Percentiles rank a stretch among this genome's conserved stretches.
Conservation (phyloP, 2,797 vertebrate genomes). For the Agapornis canus region DNA sequence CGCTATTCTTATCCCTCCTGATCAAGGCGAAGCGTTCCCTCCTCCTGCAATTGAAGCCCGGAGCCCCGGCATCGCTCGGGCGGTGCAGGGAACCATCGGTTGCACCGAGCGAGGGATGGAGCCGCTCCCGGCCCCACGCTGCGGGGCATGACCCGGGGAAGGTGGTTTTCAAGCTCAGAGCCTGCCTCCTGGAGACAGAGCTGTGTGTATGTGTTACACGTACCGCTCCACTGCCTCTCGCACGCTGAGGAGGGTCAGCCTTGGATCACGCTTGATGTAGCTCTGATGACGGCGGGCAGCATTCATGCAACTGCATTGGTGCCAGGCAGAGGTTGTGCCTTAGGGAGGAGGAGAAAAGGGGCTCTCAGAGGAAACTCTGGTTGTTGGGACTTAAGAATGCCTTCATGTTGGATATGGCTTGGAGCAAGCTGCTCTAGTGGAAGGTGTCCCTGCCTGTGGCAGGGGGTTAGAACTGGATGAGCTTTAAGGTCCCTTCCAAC, state of each 20-base stretch:
- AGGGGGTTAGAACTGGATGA: neutral
- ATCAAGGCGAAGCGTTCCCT: conserved; percentile 44
- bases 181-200: fast-evolving
- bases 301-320: fast-evolving
- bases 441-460: neutral
- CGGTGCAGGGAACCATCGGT: neutral
- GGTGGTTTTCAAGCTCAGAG: neutral
- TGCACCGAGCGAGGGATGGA: neutral
- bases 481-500: neutral
- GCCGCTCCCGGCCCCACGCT: neutral
- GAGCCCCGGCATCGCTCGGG: neutral
- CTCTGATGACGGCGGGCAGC: fast-evolving
- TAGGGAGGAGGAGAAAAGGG: neutral
- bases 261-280: neutral
- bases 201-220: fast-evolving
- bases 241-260: neutral
- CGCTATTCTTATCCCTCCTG: conserved; percentile 54
- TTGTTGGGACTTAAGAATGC: neutral
- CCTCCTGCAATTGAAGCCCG: conserved; percentile 1
- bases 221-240: fast-evolving
- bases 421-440: neutral
- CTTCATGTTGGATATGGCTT: neutral
- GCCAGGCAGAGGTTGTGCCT: neutral
- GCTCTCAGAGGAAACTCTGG: neutral
- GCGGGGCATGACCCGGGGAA: neutral